phyloP scores from a whole-genome alignment of 2,113 vertebrate species.

The Rhodinocichla rosea region DNA sequence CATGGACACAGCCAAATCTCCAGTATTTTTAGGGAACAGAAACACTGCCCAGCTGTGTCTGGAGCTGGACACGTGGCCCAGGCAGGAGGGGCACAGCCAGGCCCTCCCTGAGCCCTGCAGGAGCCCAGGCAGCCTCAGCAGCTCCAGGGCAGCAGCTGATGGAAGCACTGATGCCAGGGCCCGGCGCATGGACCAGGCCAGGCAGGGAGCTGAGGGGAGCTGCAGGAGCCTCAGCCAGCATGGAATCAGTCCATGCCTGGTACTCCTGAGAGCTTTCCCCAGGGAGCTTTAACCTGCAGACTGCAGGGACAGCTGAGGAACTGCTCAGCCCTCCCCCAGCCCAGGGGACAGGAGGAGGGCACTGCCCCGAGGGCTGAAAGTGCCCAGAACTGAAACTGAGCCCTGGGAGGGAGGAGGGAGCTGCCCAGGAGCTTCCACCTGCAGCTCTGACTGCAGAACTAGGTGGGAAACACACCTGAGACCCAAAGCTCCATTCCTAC shows the following conservation, averaged over 20 bases:
- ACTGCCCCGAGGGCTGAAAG: fast-evolving
- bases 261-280: fast-evolving
- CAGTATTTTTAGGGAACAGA: fast-evolving
- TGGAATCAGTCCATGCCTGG: fast-evolving
- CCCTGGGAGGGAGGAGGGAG: fast-evolving
- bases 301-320: neutral
- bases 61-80: neutral
- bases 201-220: neutral
- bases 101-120: fast-evolving
- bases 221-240: neutral
- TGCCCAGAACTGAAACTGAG: fast-evolving
- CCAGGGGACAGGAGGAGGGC: fast-evolving
- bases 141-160: fast-evolving
- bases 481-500: neutral
- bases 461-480: fast-evolving
- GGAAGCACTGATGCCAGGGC: fast-evolving
- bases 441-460: neutral
- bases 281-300: neutral
- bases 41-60: fast-evolving
- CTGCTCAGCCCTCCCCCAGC: neutral
- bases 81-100: fast-evolving
- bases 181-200: fast-evolving
- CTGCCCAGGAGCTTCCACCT: fast-evolving
- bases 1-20: fast-evolving
- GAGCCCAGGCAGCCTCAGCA: neutral